Evolutionary conservation across 1,140 invertebrate species (phyloP), one percentile per base, ranked within the genome.

Genomic region (Scylla paramamosain): DNA sequence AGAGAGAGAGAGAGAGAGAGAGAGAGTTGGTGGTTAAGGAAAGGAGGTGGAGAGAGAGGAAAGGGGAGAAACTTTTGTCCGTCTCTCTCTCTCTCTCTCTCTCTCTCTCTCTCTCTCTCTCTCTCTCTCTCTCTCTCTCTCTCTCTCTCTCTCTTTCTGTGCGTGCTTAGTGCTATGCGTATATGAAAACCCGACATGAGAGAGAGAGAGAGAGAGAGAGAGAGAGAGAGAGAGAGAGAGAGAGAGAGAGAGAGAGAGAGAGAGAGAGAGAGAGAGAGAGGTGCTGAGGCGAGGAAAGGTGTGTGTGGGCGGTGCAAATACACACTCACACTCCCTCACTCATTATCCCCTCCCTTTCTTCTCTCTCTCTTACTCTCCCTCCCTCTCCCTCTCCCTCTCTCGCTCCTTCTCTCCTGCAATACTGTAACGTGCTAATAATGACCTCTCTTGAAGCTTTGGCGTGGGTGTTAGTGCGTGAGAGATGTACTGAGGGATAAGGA

Each of bases 371-470:
- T 29, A 39, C 31, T 88, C 86, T 88, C 86, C 12, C 86, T 39
- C 48, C 67, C 90, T 67, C 48, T 91, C 90, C 29, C 90, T 92
- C 90, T 67, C 59, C 0, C 28, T 82, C n/a, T 25, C 88, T 16
- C 20, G 45, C 45, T 10, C 6, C 52, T 29, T n/a, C 28, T 82
- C n/a, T 25, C 88, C 39, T 20, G 45, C 45, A 59, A 4, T 59
- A 46, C 88, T 89, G 88, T 89, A 89, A 89, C 48, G 45, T 25
- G 86, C 88, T 48, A 45, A 89, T 46, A n/a, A 89, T 48, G 45
- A 89, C 32, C 45, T 89, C 88, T 89, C 28, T 46, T 45, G 52
- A 89, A 89, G 48, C 48, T 39, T 48, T n/a, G 31, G 39, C 31
- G 83, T 7, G 45, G 88, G 45, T 84, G n/a, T 28, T 48, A 48